Evolutionary conservation across 92 coral and sea anemone species (phyloP).

Genomic region (Bergia puertoricense): DNA sequence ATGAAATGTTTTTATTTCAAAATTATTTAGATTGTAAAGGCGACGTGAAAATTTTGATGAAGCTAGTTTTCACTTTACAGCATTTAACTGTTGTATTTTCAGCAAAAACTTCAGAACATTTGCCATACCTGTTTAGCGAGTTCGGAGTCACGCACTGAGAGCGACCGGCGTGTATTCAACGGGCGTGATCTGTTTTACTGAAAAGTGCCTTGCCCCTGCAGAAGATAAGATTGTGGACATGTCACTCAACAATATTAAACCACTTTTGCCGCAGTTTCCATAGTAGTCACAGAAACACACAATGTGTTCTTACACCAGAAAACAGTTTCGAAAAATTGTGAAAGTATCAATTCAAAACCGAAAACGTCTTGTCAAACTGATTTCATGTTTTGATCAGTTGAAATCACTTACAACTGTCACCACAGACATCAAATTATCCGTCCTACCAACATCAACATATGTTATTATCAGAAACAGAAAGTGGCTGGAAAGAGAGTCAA

Average conservation of each 20-base stretch:
- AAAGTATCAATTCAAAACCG: not conserved
- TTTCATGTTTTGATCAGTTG: not conserved
- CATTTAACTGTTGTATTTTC: too few relatives aligned
- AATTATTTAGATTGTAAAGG: too few relatives aligned
- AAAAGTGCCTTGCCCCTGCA: not conserved
- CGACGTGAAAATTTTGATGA: too few relatives aligned
- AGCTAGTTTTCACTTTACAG: too few relatives aligned
- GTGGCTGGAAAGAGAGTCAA: not conserved
- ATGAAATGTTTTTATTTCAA: too few relatives aligned
- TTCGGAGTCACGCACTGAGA: too few relatives aligned
- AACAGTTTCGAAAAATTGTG: not conserved
- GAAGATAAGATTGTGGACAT: not conserved
- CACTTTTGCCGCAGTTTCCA: not conserved
- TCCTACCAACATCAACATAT: not conserved
- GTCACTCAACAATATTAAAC: not conserved
- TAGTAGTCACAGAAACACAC: not conserved
- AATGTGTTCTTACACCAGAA: not conserved
- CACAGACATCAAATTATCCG: constrained; percentile 4
- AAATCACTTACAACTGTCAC: not conserved
- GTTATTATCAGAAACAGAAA: constrained; percentile 13
- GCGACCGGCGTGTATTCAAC: too few relatives aligned
- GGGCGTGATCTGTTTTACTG: not conserved
- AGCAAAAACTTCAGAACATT: too few relatives aligned
- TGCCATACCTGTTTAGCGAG: too few relatives aligned
- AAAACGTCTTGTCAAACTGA: not conserved